Conservation (phyloP, 1,140 invertebrate genomes). For the Drosophila watanabei region DNA sequence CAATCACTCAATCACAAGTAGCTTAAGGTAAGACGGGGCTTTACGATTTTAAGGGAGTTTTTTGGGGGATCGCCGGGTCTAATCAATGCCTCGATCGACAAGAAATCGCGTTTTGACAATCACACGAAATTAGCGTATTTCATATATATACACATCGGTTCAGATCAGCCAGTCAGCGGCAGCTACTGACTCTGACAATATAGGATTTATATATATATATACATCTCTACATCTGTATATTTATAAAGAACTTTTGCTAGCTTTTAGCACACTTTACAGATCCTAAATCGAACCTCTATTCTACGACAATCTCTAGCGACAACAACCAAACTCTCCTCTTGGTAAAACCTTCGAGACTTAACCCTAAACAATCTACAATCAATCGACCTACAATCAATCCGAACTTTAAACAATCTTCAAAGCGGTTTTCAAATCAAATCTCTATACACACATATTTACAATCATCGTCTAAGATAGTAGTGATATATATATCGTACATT, state of each 20-base stretch:
- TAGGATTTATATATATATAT: conserved; percentile 56
- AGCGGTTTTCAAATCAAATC: conserved; percentile 81
- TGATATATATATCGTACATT: conserved; percentile 50
- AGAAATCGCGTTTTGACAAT: conserved; percentile 86
- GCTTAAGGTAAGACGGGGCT: conserved; percentile 26
- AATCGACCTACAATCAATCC: conserved; percentile 53
- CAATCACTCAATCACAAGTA: conserved; percentile 14
- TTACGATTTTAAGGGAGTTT: conserved; percentile 44
- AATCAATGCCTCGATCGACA: conserved; percentile 73
- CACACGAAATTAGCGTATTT: conserved; percentile 84
- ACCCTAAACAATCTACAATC: conserved; percentile 61
- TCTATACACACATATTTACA: conserved; percentile 57
- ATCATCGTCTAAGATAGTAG: conserved; percentile 62
- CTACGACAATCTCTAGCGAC: conserved; percentile 77
- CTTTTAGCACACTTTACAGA: conserved; percentile 58
- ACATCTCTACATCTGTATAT: conserved; percentile 60
- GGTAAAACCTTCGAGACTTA: conserved; percentile 54
- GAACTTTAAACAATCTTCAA: conserved; percentile 70
- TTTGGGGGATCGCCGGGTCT: conserved; percentile 57
- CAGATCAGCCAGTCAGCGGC: conserved; percentile 1
- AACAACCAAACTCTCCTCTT: conserved; percentile 39
- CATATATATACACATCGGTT: conserved; percentile 48
- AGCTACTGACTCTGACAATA: conserved; percentile 32
- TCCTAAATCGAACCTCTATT: conserved; percentile 67
- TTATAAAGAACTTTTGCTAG: conserved; percentile 77